Evolutionary conservation across 2,888 invertebrate species (phyloP), one percentile per base, ranked within the genome.

Genomic region (Netelia melanura): DNA sequence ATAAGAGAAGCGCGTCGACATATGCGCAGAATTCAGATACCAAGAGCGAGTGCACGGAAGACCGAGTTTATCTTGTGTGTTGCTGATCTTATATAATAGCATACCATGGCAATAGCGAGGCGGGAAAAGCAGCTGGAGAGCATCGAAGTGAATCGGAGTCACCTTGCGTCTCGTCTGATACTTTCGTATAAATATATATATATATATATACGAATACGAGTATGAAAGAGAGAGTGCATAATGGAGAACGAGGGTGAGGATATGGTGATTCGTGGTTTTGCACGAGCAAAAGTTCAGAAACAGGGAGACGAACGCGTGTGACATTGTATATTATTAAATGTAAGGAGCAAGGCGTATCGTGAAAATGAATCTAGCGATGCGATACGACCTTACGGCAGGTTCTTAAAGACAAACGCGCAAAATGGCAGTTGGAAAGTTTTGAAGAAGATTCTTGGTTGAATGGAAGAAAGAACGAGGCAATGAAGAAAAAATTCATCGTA

Each of bases 21-120:
- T 62, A 83, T 83, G 79, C 79, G 74, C 70, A 64, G 70, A 75
- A 64, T 79, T 70, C 62, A 83, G 38, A 72, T 83, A 48, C 48
- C 10, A 43, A 72, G 38, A 71, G 44, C 23, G 17, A 64, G 52
- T 54, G 67, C 11, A 38, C 17, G 10, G 61, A 64, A 64, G 62
- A 70, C 61, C 38, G 68, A 74, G 56, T 70, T 74, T 75, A 48
- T 67, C 25, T 25, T 43, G 23, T 58, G 25, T 64, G 58, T 64
- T 56, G 14, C 43, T 62, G 62, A 61, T 61, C n/a, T 44, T 65
- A 11, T 23, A 44, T 14, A 68, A 17, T 25, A 72, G 11, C n/a
- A 1, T 21, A 10, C 11, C 2, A 30, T 25, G 44, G n/a, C 1
- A 43, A 56, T 23, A 65, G 14, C 21, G 52, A 38, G 43, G 58